Evolutionary conservation across 2,888 invertebrate species (phyloP), one percentile per base, ranked within the genome.

Genomic region (Myopa tessellatipennis): DNA sequence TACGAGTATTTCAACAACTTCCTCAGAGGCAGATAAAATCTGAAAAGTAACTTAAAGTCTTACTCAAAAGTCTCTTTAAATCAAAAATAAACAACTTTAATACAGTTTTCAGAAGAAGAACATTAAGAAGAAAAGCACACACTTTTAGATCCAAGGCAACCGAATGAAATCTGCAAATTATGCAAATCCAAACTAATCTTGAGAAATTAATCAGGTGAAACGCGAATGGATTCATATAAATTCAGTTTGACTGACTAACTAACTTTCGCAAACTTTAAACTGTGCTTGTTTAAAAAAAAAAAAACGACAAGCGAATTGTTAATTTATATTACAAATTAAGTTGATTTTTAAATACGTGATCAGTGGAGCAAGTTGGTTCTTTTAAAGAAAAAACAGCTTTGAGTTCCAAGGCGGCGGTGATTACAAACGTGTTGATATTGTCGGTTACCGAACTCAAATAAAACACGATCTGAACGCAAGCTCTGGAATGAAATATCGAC

Each of bases 171-270:
- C 52, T 52, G 70, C 65, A 65, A 45, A 77, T 72, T 77, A 77
- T 77, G 77, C 67, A 77, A 77, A 77, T 77, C 50, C 26, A 36
- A 72, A 77, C 38, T 77, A 77, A 77, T 77, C 72, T 77, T 55
- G 55, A 14, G 55, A 55, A 55, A 55, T 55, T 55, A n/a, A n/a
- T 55, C 55, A n/a, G 16, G 14, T 55, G 16, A n/a, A 55, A 55
- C 55, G 55, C 16, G 55, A n/a, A 5, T 12, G 55, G 55, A n/a
- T 16, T 55, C 14, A n/a, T 26, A 45, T 45, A 45, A 45, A 45
- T 3, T 45, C 45, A 45, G 10, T 14, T n/a, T n/a, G 10, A 55
- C 55, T 55, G 55, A 55, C 55, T 55, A n/a, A n/a, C 10, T 12
- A 55, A 55, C 14, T 55, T 55, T 55, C n/a, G 55, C 55, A 55